phyloP scores from a whole-genome alignment of 1,140 invertebrate species.

The Cepaea nemoralis region DNA sequence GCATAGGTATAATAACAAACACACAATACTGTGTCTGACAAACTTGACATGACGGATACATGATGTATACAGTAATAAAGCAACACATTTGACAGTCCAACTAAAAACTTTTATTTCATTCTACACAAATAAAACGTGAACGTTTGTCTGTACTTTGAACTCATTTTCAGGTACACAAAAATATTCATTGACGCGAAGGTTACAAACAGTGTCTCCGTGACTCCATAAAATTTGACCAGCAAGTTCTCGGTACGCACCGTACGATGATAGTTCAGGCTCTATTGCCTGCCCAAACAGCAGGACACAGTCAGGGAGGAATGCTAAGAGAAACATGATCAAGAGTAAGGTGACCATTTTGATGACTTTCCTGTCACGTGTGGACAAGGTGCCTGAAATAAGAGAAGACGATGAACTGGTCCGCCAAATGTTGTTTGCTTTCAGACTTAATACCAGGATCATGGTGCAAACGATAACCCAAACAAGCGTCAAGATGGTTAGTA shows the following conservation, averaged over 20 bases:
- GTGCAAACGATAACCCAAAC: neutral
- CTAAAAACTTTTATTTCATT: too few relatives aligned
- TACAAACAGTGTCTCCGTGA: neutral
- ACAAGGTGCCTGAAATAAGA: neutral
- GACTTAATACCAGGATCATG: neutral
- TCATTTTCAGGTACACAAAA: too few relatives aligned
- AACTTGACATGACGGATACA: too few relatives aligned
- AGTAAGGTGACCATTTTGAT: neutral
- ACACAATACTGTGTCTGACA: too few relatives aligned
- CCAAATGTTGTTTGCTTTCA: neutral
- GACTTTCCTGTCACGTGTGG: slow-evolving; percentile 8
- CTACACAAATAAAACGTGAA: too few relatives aligned
- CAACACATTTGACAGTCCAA: too few relatives aligned
- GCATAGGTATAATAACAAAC: too few relatives aligned
- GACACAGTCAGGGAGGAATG: neutral
- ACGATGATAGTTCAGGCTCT: neutral
- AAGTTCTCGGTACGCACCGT: neutral
- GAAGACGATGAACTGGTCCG: neutral
- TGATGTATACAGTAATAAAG: too few relatives aligned
- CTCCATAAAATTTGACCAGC: neutral
- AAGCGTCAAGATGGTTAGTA: neutral
- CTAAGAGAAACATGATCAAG: neutral
- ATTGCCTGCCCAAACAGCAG: neutral
- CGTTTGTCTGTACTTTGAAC: too few relatives aligned
- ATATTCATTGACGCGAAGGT: too few relatives aligned